A percentile compares a stretch with the other conserved stretches of the same genome.
phyloP scores from a whole-genome alignment of 2,113 vertebrate species.

The Crotalus tigris region DNA sequence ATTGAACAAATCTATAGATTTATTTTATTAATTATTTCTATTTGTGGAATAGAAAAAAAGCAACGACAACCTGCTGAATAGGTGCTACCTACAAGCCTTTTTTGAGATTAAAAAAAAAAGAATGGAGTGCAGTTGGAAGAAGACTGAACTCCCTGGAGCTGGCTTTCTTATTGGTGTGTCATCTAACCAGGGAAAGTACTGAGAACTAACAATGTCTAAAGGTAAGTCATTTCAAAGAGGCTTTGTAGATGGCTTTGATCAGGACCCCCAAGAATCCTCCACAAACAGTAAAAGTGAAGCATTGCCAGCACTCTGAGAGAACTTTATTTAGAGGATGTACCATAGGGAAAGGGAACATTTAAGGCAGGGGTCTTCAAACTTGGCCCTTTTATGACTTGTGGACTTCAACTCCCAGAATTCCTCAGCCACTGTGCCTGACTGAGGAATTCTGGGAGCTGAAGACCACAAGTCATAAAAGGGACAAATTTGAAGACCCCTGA shows the following conservation, averaged over 20 bases:
- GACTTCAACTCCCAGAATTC: too few relatives aligned
- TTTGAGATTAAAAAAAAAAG: neutral
- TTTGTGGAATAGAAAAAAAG: neutral
- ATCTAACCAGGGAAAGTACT: neutral
- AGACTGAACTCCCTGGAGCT: neutral
- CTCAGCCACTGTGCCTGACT: too few relatives aligned
- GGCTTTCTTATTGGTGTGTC: neutral
- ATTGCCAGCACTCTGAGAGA: neutral
- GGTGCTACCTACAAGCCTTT: neutral
- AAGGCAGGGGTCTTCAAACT: too few relatives aligned
- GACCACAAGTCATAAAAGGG: too few relatives aligned
- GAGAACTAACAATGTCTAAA: neutral
- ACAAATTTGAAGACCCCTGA: too few relatives aligned
- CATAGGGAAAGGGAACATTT: neutral
- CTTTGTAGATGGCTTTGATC: neutral
- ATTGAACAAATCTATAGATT: neutral
- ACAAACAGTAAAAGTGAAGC: neutral
- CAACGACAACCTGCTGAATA: neutral
- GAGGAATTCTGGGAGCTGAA: too few relatives aligned
- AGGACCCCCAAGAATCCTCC: neutral
- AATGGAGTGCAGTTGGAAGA: neutral
- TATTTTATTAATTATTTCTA: neutral
- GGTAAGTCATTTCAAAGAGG: neutral
- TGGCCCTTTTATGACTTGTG: too few relatives aligned
- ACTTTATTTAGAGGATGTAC: neutral